Conservation (phyloP, 2,113 vertebrate species). For the Tenrec ecaudatus region DNA sequence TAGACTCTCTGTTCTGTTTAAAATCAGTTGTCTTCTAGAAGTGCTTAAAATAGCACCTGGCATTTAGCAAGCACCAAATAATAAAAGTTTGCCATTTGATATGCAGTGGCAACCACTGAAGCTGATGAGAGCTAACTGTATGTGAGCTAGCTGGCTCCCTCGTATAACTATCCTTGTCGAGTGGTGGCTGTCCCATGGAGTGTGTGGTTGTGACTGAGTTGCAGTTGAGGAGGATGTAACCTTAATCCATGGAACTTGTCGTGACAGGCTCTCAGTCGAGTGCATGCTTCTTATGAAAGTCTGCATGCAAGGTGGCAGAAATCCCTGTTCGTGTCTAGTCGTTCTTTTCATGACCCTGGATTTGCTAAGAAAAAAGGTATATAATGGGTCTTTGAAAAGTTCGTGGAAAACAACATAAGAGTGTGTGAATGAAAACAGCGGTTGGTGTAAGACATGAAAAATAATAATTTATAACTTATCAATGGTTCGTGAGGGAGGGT, state of each 20-base stretch:
- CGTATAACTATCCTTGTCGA: not conserved
- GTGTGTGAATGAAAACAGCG: no score
- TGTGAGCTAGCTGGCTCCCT: not conserved
- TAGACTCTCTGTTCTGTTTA: not conserved
- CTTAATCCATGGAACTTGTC: not conserved
- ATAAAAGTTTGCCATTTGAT: not conserved
- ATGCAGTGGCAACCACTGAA: not conserved
- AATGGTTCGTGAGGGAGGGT: no score
- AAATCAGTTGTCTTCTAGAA: not conserved
- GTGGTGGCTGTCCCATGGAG: not conserved
- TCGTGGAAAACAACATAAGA: no score
- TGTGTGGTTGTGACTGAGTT: not conserved
- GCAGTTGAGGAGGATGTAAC: not conserved
- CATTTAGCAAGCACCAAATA: not conserved
- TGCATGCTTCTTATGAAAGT: conserved; percentile 22
- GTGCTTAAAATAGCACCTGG: not conserved
- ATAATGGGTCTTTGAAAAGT: no score
- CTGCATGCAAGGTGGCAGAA: not conserved
- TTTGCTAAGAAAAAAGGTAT: conserved; percentile 39
- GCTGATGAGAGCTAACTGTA: not conserved
- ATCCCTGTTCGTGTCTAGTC: conserved; percentile 23
- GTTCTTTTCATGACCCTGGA: conserved; percentile 31
- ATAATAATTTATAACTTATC: no score
- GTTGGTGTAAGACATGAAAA: no score
- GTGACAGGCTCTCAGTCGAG: not conserved